Conservation (phyloP, 2,888 invertebrate genomes). For the Deilephila elpenor region DNA sequence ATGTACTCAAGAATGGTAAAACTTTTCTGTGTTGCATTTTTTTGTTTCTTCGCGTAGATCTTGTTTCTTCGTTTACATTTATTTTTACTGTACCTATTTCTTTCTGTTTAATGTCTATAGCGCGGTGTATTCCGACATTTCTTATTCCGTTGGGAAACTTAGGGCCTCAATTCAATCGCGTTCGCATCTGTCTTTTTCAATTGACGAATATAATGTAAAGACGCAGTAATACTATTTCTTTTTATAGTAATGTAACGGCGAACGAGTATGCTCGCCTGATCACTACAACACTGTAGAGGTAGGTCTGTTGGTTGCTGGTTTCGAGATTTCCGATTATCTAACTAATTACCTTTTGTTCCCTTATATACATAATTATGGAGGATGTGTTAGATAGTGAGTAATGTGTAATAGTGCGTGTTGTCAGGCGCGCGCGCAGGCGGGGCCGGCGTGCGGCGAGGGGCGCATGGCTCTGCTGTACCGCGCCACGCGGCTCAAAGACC, state of each 20-base stretch:
- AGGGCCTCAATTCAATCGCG: no score
- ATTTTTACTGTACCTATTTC: neutral
- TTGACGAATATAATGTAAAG: no score
- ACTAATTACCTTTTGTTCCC: no score
- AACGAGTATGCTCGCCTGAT: no score
- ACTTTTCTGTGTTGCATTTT: neutral
- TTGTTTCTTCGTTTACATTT: neutral
- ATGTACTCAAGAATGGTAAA: constrained; percentile 9
- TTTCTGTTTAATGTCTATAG: neutral
- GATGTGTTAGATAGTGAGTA: neutral
- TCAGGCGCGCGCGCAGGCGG: constrained; percentile 72
- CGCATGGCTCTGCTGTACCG: constrained; percentile 92
- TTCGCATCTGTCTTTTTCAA: no score
- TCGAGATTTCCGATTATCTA: no score
- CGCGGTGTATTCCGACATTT: neutral
- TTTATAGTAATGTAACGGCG: no score
- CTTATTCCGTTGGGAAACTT: neutral
- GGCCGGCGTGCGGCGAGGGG: constrained; percentile 81
- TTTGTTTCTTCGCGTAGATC: neutral
- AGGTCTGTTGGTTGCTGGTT: no score
- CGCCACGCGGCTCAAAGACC: constrained; percentile 92
- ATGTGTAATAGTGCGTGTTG: constrained; percentile 38
- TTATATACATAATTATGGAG: neutral
- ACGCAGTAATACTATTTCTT: no score
- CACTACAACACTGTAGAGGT: no score